Conservation (phyloP, 2,888 invertebrate species). For the Lepas anatifera region DNA sequence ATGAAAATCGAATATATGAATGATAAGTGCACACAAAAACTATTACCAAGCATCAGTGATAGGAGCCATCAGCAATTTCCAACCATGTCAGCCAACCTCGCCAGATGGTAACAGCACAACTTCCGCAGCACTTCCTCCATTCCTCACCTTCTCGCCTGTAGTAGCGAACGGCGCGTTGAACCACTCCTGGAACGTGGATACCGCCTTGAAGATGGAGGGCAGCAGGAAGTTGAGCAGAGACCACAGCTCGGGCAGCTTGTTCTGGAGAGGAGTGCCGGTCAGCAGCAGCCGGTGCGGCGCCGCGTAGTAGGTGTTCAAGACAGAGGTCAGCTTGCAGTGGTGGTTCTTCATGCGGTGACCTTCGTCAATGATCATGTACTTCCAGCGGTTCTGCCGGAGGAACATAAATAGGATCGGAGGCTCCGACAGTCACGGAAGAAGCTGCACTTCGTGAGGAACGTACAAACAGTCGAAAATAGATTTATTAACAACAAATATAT, state of each 20-base stretch:
- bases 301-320: conserved; percentile 87
- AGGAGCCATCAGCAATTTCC: too few relatives aligned
- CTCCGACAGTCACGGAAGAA: not conserved
- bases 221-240: conserved; percentile 94
- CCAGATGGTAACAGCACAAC: too few relatives aligned
- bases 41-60: too few relatives aligned
- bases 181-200: conserved; percentile 99
- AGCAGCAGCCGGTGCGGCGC: conserved; percentile 90
- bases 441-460: too few relatives aligned
- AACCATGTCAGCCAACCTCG: too few relatives aligned
- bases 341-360: conserved; percentile 99
- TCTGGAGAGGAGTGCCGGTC: conserved; percentile 94
- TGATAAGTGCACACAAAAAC: too few relatives aligned
- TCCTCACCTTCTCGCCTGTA: conserved; percentile 71
- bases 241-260: conserved; percentile 97
- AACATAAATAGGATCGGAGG: too few relatives aligned
- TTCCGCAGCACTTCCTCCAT: not conserved
- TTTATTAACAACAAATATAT: too few relatives aligned
- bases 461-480: too few relatives aligned
- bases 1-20: too few relatives aligned
- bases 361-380: conserved; percentile 99
- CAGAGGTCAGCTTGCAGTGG: conserved; percentile 97
- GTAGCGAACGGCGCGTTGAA: conserved; percentile 99
- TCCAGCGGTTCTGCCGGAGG: conserved; percentile 65
- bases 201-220: conserved; percentile 97